phyloP scores from a whole-genome alignment of 2,113 vertebrate genomes.

The Colius striatus region DNA sequence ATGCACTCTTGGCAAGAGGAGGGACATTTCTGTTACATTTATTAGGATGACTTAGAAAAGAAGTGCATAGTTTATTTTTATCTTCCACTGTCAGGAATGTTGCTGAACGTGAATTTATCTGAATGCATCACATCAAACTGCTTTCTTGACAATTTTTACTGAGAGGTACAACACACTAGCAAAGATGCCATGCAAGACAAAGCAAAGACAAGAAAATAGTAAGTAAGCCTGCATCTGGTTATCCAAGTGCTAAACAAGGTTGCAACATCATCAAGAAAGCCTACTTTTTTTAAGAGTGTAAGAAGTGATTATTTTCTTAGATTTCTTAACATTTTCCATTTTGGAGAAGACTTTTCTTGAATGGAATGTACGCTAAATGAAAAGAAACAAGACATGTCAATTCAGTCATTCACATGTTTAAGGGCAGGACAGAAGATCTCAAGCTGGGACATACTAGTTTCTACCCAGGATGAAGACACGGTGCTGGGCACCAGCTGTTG shows the following conservation, averaged over 20 bases:
- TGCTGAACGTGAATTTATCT: not conserved
- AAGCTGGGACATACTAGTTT: not conserved
- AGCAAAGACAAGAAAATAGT: not conserved
- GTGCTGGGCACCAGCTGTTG: not conserved
- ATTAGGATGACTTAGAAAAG: not conserved
- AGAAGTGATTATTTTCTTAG: not conserved
- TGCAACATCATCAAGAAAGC: not conserved
- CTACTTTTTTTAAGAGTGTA: not conserved
- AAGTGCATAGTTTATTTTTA: not conserved
- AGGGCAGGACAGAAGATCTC: not conserved
- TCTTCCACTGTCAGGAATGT: not conserved
- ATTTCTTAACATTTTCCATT: not conserved
- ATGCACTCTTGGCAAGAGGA: not conserved
- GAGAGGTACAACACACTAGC: not conserved
- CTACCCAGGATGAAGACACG: not conserved
- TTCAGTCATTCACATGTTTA: accelerated
- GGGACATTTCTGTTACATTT: not conserved
- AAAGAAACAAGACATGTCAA: not conserved
- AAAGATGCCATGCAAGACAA: not conserved
- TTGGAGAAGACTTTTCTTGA: not conserved
- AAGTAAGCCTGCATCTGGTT: not conserved
- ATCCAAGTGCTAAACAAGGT: not conserved
- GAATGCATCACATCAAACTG: not conserved
- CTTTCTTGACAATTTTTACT: not conserved
- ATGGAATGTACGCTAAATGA: not conserved